Conservation (phyloP, 2,113 vertebrate genomes). For the Bubo bubo region DNA sequence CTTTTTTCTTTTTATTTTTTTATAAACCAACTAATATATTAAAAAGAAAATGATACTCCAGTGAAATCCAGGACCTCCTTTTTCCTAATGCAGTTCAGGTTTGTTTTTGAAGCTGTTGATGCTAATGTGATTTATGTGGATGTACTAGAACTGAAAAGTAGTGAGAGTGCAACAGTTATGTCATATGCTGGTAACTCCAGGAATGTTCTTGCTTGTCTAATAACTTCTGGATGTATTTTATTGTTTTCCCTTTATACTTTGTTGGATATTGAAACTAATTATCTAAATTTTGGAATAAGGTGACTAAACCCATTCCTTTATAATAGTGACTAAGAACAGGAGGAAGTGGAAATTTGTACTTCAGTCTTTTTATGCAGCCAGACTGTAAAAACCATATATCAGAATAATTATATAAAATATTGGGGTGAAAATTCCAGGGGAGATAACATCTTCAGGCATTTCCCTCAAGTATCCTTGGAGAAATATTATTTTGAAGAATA, state of each 20-base stretch:
- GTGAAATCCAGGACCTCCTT: background rate
- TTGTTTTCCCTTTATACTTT: background rate
- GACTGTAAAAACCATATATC: background rate
- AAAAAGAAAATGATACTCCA: background rate
- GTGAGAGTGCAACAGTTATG: background rate
- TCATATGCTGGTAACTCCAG: background rate
- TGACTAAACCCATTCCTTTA: background rate
- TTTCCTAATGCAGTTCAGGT: background rate
- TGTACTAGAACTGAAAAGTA: background rate
- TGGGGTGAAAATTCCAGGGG: background rate
- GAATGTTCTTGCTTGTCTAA: background rate
- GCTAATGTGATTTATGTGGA: background rate
- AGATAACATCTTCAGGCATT: background rate
- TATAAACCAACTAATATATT: background rate
- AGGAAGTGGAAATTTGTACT: background rate
- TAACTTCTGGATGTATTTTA: background rate
- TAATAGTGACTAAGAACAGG: background rate
- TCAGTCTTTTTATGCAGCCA: background rate
- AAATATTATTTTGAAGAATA: background rate
- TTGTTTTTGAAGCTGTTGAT: background rate
- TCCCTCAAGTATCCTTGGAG: background rate
- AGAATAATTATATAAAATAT: background rate
- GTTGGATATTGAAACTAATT: background rate
- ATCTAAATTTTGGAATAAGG: background rate
- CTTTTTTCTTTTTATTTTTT: background rate